Evolutionary conservation across 1,140 invertebrate species (phyloP).

Genomic region (Manduca sexta): DNA sequence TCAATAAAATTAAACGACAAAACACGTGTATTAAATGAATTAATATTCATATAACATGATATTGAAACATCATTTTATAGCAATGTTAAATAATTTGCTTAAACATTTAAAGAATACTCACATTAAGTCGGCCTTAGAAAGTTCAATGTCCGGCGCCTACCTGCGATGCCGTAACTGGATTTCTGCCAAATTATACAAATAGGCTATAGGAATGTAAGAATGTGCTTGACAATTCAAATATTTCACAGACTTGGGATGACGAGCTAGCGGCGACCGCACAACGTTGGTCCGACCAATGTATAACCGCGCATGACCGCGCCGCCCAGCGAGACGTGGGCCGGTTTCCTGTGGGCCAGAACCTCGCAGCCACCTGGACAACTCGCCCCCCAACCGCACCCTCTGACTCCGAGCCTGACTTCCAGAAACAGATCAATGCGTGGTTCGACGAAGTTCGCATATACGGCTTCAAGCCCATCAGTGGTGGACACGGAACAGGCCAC

Average conservation of each 20-base stretch:
- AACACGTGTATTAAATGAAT: too few species aligned
- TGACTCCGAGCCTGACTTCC: constrained; percentile 81
- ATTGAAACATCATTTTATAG: too few species aligned
- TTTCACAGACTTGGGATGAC: constrained; percentile 85
- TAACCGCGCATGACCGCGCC: constrained; percentile 80
- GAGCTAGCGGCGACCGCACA: constrained; percentile 87
- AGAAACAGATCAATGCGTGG: constrained; percentile 83
- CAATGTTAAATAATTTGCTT: too few species aligned
- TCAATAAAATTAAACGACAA: too few species aligned
- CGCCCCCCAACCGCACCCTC: constrained; percentile 73
- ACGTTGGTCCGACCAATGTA: constrained; percentile 86
- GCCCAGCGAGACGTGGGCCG: constrained; percentile 75
- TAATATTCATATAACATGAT: too few species aligned
- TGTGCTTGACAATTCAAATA: background rate
- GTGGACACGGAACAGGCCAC: constrained; percentile 81
- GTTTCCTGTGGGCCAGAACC: constrained; percentile 88
- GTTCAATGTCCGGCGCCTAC: too few species aligned
- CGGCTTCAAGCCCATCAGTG: constrained; percentile 77
- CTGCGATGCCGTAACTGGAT: too few species aligned
- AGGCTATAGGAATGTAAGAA: background rate
- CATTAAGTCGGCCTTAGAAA: too few species aligned
- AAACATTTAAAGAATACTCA: too few species aligned
- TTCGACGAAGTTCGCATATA: constrained; percentile 86
- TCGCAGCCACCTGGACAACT: constrained; percentile 86
- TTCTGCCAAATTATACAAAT: too few species aligned